Evolutionary conservation across 2,113 vertebrate species (phyloP).

Genomic region (Seriola rivoliana): DNA sequence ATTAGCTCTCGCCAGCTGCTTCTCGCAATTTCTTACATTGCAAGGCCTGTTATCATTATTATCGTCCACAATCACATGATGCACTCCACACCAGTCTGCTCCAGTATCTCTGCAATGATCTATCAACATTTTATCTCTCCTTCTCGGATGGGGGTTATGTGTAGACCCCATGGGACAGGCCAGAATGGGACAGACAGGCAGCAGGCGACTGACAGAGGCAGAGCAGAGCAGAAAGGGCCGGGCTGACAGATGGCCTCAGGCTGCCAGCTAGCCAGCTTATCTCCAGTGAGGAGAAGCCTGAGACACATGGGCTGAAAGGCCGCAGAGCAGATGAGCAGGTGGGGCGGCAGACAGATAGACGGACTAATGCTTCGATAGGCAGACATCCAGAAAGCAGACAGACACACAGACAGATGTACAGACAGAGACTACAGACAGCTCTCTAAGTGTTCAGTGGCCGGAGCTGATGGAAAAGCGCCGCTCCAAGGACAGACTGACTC

Average conservation of each 20-base stretch:
- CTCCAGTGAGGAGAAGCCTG: conserved; percentile 62
- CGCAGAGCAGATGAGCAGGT: conserved; percentile 67
- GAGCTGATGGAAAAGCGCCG: conserved; percentile 37
- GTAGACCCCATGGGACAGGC: conserved; percentile 53
- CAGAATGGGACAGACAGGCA: conserved; percentile 62
- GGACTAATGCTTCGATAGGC: conserved; percentile 70
- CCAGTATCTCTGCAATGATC: background rate
- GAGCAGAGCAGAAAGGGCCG: conserved; percentile 48
- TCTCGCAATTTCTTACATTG: conserved; percentile 6
- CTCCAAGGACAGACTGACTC: conserved; percentile 29
- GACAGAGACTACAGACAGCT: conserved; percentile 28
- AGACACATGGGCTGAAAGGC: conserved; percentile 64
- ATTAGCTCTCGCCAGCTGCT: conserved; percentile 18
- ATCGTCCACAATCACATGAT: background rate
- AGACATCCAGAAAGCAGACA: conserved; percentile 60
- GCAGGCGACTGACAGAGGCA: conserved; percentile 61
- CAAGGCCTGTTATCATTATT: conserved; percentile 6
- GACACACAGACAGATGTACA: conserved; percentile 56
- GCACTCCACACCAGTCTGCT: background rate
- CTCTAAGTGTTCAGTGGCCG: conserved; percentile 8
- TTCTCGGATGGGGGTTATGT: conserved; percentile 34
- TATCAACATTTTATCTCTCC: background rate
- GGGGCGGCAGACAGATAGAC: conserved; percentile 65
- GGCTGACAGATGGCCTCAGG: conserved; percentile 78
- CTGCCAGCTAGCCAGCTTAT: conserved; percentile 77